These are phyloP conservation scores for Dicrostonyx torquatus DNA, from an alignment of 2,797 vertebrate genomes.

Conservation along the genomic window DNA sequence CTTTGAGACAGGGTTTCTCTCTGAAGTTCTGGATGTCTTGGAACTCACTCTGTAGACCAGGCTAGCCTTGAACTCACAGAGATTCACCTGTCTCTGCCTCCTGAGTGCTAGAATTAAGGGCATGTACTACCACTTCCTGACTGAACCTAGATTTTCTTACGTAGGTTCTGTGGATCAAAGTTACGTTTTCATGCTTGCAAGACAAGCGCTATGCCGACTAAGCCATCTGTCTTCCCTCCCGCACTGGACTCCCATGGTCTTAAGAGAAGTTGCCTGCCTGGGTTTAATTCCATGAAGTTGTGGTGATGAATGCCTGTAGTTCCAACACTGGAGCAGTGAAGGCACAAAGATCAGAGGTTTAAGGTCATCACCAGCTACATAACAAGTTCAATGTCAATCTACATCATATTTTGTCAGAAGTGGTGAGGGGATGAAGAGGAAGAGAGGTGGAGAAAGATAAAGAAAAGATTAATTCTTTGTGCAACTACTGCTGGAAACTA, in stretches of 20 bases:
- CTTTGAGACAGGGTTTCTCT: neutral
- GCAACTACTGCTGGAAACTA: neutral
- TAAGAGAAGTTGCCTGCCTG: neutral
- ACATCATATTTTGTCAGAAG: neutral
- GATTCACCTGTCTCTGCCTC: neutral
- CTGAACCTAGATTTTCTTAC: neutral
- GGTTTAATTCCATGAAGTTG: neutral
- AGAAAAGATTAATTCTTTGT: neutral
- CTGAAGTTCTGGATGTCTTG: neutral
- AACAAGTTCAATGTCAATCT: neutral
- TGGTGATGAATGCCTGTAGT: neutral
- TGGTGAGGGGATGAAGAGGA: rapidly evolving
- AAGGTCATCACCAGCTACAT: no score
- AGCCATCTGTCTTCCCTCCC: neutral
- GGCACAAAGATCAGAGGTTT: neutral
- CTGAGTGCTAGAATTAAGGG: neutral
- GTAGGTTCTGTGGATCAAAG: neutral
- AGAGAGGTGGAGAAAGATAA: neutral
- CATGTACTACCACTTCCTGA: neutral
- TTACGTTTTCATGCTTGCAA: neutral
- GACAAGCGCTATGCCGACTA: neutral
- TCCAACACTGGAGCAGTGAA: neutral
- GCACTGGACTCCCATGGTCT: neutral
- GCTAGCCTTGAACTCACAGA: neutral
- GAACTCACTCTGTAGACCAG: neutral